phyloP scores from a whole-genome alignment of 1,140 invertebrate species.

The Bombus terrestris region DNA sequence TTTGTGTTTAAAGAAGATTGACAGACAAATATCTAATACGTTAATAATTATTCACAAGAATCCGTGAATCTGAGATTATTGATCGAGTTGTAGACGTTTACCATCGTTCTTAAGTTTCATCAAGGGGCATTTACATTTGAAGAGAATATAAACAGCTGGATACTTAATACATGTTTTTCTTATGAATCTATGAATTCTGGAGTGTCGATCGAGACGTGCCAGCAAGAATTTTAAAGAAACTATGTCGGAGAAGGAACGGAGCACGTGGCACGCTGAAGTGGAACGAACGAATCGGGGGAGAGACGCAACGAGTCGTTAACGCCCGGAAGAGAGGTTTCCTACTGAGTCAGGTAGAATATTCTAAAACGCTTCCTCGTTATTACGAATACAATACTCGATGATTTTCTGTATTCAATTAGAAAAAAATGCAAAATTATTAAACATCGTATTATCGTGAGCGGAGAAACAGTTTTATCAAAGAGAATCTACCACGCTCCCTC shows the following conservation, averaged over 20 bases:
- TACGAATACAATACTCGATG: not conserved
- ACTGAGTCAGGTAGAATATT: slow-evolving; percentile 1
- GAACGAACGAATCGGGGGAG: slow-evolving; percentile 39
- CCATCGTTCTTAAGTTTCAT: too few species aligned
- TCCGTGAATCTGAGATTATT: too few species aligned
- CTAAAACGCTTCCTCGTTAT: not conserved
- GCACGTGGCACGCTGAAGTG: slow-evolving; percentile 58
- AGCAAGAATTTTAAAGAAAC: not conserved
- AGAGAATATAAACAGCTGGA: too few species aligned
- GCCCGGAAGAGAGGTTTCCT: slow-evolving; percentile 5
- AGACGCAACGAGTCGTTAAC: slow-evolving; percentile 33
- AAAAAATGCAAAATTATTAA: not conserved
- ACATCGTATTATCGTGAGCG: not conserved
- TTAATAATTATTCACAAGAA: too few species aligned
- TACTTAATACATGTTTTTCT: not conserved
- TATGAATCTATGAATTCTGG: not conserved
- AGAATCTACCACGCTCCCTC: not conserved
- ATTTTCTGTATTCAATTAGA: not conserved
- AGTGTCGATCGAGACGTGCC: not conserved
- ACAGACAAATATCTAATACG: too few species aligned
- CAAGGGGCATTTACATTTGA: too few species aligned
- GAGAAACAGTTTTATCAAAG: not conserved
- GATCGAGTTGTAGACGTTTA: too few species aligned
- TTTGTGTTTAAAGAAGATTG: too few species aligned
- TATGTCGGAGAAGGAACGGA: slow-evolving; percentile 8